Conservation (phyloP, 2,797 vertebrate species). For the Liasis olivaceus region DNA sequence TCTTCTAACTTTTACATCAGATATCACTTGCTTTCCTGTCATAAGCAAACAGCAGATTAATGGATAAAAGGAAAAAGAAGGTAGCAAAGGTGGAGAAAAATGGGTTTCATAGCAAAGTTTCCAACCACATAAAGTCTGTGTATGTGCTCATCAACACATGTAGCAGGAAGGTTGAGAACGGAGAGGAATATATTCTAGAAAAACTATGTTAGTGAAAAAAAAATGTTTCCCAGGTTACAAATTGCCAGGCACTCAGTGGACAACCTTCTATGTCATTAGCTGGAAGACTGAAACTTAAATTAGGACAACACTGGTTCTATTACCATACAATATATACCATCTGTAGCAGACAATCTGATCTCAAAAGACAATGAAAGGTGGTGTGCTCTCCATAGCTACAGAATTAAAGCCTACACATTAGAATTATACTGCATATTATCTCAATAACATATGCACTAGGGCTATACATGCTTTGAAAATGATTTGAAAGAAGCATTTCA, state of each 20-base stretch:
- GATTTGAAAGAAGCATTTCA: background rate
- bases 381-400: background rate
- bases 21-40: background rate
- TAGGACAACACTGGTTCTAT: conserved; percentile 41
- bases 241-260: conserved; percentile 51
- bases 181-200: conserved; percentile 23
- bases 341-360: background rate
- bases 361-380: conserved; percentile 38
- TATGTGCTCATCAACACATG: conserved; percentile 45
- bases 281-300: conserved; percentile 59
- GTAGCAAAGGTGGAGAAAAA: conserved; percentile 17
- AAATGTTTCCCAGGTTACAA: conserved; percentile 46
- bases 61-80: conserved; percentile 22
- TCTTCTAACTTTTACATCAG: background rate
- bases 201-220: conserved; percentile 28
- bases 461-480: background rate
- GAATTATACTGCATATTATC: conserved; percentile 6
- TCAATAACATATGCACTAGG: conserved; percentile 5
- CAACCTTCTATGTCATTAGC: conserved; percentile 45
- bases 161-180: conserved; percentile 44
- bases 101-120: conserved; percentile 37
- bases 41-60: conserved; percentile 32
- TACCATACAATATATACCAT: conserved; percentile 33
- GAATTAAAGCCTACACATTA: rapidly evolving
- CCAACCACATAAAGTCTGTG: conserved; percentile 8